These are phyloP conservation scores for Baccha elongata DNA, from an alignment of 2,888 invertebrate species.

Conservation along the genomic window DNA sequence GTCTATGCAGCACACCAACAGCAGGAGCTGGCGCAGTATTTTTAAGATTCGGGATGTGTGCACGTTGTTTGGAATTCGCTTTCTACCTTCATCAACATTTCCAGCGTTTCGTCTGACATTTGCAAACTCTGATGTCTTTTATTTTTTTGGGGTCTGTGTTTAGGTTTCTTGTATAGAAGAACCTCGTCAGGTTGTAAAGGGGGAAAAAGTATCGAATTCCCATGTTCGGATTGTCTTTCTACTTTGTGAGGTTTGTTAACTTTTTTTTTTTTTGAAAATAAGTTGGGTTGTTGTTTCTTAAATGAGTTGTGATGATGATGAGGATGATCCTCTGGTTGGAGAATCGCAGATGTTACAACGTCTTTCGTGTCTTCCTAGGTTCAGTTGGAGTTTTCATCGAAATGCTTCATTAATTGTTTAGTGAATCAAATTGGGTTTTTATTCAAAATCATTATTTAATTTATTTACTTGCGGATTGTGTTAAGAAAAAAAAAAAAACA, in stretches of 20 bases:
- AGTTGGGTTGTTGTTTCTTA: constrained; percentile 30
- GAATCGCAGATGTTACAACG: background rate
- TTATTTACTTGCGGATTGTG: too few species aligned
- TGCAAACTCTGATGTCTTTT: constrained; percentile 44
- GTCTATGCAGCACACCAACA: constrained; percentile 33
- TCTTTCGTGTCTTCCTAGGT: too few species aligned
- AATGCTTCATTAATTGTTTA: too few species aligned
- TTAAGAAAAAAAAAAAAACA: too few species aligned
- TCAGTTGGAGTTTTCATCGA: too few species aligned
- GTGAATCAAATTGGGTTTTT: too few species aligned
- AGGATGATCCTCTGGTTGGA: background rate
- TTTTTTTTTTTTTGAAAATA: background rate
- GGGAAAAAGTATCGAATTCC: constrained; percentile 64
- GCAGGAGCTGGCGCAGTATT: constrained; percentile 6
- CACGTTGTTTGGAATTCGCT: constrained; percentile 54
- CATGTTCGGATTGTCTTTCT: constrained; percentile 41
- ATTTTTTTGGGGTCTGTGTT: constrained; percentile 1
- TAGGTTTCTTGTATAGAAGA: constrained; percentile 1
- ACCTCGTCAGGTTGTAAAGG: background rate
- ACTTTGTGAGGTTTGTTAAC: background rate
- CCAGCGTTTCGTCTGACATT: constrained; percentile 59
- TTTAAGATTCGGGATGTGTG: constrained; percentile 16
- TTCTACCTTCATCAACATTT: constrained; percentile 69
- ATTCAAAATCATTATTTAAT: too few species aligned
- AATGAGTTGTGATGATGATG: constrained; percentile 53